Evolutionary conservation across 2,797 vertebrate genomes (phyloP), one percentile per base, ranked within the genome.

Genomic region (Rhinogobio ventralis): DNA sequence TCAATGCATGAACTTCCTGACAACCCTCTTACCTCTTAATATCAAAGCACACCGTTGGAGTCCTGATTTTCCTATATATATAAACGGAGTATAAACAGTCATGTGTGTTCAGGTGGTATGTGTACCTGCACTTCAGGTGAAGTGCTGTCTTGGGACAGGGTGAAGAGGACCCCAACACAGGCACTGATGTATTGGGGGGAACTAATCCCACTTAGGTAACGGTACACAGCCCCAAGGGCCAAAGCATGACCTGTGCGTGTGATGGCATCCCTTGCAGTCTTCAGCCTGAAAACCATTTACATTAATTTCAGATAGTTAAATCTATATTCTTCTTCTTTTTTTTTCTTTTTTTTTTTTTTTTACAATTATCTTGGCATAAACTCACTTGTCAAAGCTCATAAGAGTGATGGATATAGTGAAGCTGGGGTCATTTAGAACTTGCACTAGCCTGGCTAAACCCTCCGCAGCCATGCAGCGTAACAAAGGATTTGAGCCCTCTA

Each of bases 311-410:
- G 30, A 25, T 36, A 33, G 5, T 30, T 7, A 62, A 53, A 28
- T 14, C 66, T 33, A 30, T 10, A 23, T n/a, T 57, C 1, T 6
- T 17, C 5, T 74, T 57, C 30, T 42, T 9, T 2, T 23, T 20
- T 25, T 2, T 3, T 4, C 55, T 25, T 66, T 42, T 9, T 2
- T 23, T 20, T 25, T 2, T 3, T 4, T 75, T 25, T 66, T 13
- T 68, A 36, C 19, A 28, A 33, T 13, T 9, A 19, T 19, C n/a
- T 10, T 68, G 51, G 17, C 23, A 77, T 60, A 46, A n/a, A 79
- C 96, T 91, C 91, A 99, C 97, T 96, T 98, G 92, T 99, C 97
- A 87, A 98, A 97, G 93, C 96, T 98, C 90, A 96, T 92, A 93
- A 97, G 95, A 0, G 96, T 96, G 87, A 97, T 90, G 0, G 95